phyloP scores from a whole-genome alignment of 2,113 vertebrate species.

The Pelvicachromis taeniatus region DNA sequence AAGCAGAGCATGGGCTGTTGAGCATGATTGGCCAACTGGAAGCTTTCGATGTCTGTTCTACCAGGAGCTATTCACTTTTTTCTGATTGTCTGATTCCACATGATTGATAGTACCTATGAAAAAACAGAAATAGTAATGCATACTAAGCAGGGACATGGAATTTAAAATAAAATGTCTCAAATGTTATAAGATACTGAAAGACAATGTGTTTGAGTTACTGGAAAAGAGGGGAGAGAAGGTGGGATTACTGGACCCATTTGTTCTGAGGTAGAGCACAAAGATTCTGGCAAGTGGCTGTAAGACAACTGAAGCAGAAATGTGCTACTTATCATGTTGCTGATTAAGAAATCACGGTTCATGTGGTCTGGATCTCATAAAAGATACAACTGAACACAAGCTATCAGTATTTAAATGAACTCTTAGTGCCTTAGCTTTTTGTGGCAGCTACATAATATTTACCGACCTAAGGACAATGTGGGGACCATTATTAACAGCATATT shows the following conservation, averaged over 20 bases:
- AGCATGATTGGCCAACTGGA: slow-evolving; percentile 21
- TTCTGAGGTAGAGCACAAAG: not conserved
- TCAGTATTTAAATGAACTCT: not conserved
- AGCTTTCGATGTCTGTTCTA: slow-evolving; percentile 4
- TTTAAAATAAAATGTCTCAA: not conserved
- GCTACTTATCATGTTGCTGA: not conserved
- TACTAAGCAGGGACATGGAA: slow-evolving; percentile 25
- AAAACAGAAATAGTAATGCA: slow-evolving; percentile 42
- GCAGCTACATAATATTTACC: not conserved
- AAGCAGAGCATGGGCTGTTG: slow-evolving; percentile 5
- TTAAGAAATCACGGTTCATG: not conserved
- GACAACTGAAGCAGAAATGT: not conserved
- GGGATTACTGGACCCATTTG: not conserved
- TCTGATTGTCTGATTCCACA: slow-evolving; percentile 46
- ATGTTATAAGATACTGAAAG: not conserved
- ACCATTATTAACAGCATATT: not conserved
- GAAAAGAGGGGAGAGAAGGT: not conserved
- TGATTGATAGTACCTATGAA: slow-evolving; percentile 60
- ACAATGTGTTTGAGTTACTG: not conserved
- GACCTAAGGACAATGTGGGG: not conserved
- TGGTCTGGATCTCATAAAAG: not conserved
- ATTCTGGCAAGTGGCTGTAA: not conserved
- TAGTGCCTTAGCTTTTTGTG: not conserved
- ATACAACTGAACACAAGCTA: not conserved
- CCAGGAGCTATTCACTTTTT: slow-evolving; percentile 31